phyloP scores from a whole-genome alignment of 2,113 vertebrate genomes.

The Chaetorhynchus papuensis region DNA sequence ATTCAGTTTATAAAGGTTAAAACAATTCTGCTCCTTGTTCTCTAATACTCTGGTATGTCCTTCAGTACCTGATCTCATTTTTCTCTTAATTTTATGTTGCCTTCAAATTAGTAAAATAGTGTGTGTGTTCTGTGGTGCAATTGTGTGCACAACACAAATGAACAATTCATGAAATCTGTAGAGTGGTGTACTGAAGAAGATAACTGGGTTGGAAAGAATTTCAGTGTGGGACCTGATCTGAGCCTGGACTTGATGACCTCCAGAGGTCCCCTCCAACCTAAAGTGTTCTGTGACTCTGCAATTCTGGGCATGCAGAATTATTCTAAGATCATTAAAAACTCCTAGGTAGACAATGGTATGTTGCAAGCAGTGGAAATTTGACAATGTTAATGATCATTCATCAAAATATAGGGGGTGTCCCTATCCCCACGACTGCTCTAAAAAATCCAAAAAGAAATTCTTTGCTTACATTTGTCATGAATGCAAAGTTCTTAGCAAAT shows the following conservation, averaged over 20 bases:
- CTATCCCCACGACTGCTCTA: neutral
- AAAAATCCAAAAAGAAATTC: neutral
- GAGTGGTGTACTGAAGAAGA: neutral
- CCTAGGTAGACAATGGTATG: neutral
- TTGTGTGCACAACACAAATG: neutral
- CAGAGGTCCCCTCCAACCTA: neutral
- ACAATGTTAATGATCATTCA: neutral
- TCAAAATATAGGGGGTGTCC: rapidly evolving
- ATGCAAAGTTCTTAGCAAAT: neutral
- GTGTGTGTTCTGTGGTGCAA: neutral
- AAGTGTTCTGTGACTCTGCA: neutral
- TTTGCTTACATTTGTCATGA: neutral
- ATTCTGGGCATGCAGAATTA: neutral
- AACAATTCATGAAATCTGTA: neutral
- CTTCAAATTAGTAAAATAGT: neutral
- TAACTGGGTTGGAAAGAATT: neutral
- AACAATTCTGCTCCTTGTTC: neutral
- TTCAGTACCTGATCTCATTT: neutral
- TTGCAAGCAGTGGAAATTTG: neutral
- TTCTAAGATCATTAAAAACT: neutral
- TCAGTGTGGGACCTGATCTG: rapidly evolving
- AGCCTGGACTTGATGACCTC: neutral
- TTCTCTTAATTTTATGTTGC: neutral
- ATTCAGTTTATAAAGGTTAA: neutral
- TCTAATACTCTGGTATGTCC: neutral